Conservation (phyloP, 2,888 invertebrate species). For the Caenorhabditis angaria region DNA sequence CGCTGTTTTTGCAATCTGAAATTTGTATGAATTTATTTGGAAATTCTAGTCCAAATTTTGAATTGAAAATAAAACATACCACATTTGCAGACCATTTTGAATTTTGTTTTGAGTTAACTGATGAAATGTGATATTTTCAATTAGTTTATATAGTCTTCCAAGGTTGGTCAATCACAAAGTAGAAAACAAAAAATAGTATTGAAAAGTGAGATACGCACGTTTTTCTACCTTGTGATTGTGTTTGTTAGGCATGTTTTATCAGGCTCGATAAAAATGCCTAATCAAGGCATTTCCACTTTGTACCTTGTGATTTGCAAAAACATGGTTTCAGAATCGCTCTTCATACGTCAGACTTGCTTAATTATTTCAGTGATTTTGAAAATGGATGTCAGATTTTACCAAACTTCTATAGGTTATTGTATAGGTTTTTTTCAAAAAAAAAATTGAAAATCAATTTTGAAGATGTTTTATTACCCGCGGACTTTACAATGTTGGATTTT, state of each 20-base stretch:
- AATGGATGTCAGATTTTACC: slow-evolving; percentile 29
- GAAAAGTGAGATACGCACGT: neutral
- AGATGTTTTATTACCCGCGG: slow-evolving; percentile 24
- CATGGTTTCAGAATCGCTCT: neutral
- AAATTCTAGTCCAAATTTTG: neutral
- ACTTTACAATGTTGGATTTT: slow-evolving; percentile 34
- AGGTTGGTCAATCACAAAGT: neutral
- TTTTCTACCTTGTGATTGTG: neutral
- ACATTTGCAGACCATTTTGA: slow-evolving; percentile 35
- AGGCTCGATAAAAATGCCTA: neutral
- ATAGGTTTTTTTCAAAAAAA: neutral
- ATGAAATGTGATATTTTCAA: neutral
- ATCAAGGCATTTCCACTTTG: neutral
- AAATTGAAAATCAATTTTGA: neutral
- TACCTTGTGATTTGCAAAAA: neutral
- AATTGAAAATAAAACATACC: slow-evolving; percentile 16
- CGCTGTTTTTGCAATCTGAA: slow-evolving; percentile 34
- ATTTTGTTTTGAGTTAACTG: neutral
- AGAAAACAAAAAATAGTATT: neutral
- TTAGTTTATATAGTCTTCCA: neutral
- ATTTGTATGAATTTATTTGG: neutral
- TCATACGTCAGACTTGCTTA: slow-evolving; percentile 18
- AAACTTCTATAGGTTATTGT: slow-evolving; percentile 20
- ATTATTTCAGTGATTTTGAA: slow-evolving; percentile 21
- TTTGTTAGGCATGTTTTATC: neutral